These are phyloP conservation scores for Exephanes ischioxanthus DNA, from an alignment of 2,888 invertebrate genomes.

Conservation along the genomic window DNA sequence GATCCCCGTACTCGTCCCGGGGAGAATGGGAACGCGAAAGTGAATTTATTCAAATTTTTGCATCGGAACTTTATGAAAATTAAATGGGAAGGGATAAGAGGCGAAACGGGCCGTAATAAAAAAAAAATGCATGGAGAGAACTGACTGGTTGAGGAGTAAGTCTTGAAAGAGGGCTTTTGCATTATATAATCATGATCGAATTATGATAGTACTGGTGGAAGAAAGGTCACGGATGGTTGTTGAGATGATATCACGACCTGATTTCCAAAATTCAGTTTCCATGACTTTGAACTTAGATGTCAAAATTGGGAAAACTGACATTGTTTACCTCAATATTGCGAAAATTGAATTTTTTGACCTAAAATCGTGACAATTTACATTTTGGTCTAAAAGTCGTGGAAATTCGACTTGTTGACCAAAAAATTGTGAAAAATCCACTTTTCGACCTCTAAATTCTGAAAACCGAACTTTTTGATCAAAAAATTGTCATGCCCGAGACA, in stretches of 20 bases:
- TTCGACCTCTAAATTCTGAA: no score
- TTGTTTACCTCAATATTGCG: no score
- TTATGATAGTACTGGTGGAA: background rate
- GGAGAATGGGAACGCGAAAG: background rate
- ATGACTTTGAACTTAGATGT: no score
- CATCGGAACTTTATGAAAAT: background rate
- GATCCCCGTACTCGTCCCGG: background rate
- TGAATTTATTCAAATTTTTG: background rate
- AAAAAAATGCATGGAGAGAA: no score
- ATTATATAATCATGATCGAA: background rate
- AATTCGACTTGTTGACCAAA: no score
- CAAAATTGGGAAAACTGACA: no score
- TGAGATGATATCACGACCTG: no score
- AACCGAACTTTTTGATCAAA: background rate
- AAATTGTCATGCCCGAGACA: background rate
- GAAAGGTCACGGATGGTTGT: background rate
- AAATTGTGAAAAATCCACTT: no score
- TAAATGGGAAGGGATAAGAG: background rate
- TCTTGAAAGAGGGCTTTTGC: background rate
- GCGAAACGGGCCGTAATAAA: background rate
- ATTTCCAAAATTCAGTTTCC: no score
- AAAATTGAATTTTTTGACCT: no score
- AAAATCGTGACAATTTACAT: no score
- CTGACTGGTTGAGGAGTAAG: background rate
- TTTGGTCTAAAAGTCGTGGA: no score